Conservation (phyloP, 2,113 vertebrate genomes). For the Paramisgurnus dabryanus region DNA sequence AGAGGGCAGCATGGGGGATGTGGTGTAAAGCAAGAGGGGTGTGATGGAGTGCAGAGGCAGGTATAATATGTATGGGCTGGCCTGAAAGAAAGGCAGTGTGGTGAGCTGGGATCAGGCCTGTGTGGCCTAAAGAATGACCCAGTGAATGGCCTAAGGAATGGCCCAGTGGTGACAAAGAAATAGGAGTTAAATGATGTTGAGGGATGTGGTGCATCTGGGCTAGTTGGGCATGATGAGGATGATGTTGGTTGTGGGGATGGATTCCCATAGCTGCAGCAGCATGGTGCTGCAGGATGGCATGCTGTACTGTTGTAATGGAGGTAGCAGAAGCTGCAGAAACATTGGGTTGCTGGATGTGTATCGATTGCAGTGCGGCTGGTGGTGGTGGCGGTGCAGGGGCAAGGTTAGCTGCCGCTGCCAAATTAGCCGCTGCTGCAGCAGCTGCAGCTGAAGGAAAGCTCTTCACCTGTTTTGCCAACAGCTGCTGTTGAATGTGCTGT, state of each 20-base stretch:
- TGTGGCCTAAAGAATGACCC: conserved; percentile 82
- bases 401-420: conserved; percentile 69
- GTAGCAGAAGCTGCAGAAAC: conserved; percentile 84
- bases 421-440: conserved; percentile 73
- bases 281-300: conserved; percentile 94
- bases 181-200: conserved; percentile 92
- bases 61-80: conserved; percentile 98
- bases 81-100: conserved; percentile 92
- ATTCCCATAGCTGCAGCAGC: conserved; percentile 90
- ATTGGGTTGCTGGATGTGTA: conserved; percentile 93
- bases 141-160: conserved; percentile 76
- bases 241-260: conserved; percentile 82
- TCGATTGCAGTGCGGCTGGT: conserved; percentile 79
- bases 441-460: conserved; percentile 85
- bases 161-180: conserved; percentile 89
- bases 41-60: conserved; percentile 92
- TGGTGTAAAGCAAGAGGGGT: conserved; percentile 93
- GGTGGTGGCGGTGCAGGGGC: conserved; percentile 77
- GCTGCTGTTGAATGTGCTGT: conserved; percentile 98
- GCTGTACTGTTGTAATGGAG: conserved; percentile 93
- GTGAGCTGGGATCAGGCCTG: conserved; percentile 88
- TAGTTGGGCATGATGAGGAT: conserved; percentile 88
- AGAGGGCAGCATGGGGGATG: conserved; percentile 88
- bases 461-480: conserved; percentile 96
- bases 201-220: conserved; percentile 97